Conservation (phyloP, 2,888 invertebrate species). For the Timema cristinae region DNA sequence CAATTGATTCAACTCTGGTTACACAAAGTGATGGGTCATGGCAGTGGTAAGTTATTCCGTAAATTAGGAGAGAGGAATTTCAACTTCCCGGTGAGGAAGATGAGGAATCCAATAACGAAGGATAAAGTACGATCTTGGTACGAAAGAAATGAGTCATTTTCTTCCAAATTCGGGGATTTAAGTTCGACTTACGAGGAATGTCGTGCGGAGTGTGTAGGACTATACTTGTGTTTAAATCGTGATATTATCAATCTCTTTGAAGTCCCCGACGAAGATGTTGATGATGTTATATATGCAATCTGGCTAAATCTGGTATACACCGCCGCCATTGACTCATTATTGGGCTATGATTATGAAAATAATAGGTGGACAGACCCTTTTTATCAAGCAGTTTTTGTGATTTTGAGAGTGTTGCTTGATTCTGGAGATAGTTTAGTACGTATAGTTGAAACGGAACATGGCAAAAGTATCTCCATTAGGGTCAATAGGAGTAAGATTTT, state of each 20-base stretch:
- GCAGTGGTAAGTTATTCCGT: slow-evolving; percentile 1
- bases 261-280: not conserved
- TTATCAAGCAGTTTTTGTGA: not conserved
- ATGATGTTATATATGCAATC: not conserved
- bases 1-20: not conserved
- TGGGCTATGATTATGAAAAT: not conserved
- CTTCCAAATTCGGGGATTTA: slow-evolving; percentile 4
- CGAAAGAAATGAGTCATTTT: slow-evolving; percentile 9
- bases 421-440: not conserved
- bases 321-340: not conserved
- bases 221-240: not conserved
- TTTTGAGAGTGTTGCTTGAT: slow-evolving; percentile 1
- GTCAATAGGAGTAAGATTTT: slow-evolving; percentile 5
- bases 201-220: not conserved
- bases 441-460: not conserved
- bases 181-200: slow-evolving; percentile 8
- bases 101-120: not conserved
- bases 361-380: not conserved
- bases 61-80: not conserved
- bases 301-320: slow-evolving; percentile 3
- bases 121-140: slow-evolving; percentile 12
- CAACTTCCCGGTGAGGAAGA: slow-evolving; percentile 7
- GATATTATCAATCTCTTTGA: slow-evolving; percentile 9
- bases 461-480: not conserved
- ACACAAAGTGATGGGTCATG: not conserved